Conservation (phyloP, 2,113 vertebrate genomes). For the Pterocles orientalis region DNA sequence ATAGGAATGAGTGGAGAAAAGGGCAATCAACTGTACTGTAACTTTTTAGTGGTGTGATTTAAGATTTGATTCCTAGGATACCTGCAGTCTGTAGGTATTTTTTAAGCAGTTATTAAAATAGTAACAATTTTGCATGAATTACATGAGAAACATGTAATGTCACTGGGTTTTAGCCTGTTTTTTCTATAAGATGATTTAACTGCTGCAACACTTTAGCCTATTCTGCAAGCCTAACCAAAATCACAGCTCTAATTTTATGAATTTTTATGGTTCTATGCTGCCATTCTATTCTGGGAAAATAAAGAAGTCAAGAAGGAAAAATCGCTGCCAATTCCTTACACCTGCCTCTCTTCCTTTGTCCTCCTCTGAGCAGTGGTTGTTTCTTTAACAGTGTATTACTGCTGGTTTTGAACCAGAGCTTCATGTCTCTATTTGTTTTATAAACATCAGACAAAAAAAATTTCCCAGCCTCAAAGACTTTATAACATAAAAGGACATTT, state of each 20-base stretch:
- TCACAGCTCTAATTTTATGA: not conserved
- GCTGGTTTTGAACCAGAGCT: not conserved
- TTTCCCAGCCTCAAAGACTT: not conserved
- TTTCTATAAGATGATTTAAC: not conserved
- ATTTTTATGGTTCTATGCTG: not conserved
- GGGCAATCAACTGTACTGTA: not conserved
- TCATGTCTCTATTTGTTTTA: not conserved
- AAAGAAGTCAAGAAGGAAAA: not conserved
- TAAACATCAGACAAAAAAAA: not conserved
- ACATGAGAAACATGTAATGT: not conserved
- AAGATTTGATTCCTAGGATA: not conserved
- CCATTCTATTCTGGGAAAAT: not conserved
- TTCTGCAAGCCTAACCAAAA: not conserved
- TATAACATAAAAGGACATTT: not conserved
- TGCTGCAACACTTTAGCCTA: not conserved
- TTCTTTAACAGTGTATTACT: not conserved
- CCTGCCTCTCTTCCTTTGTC: not conserved
- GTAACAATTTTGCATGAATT: not conserved
- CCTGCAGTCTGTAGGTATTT: not conserved
- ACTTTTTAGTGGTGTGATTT: not conserved
- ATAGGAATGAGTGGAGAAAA: not conserved
- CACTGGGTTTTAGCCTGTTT: not conserved
- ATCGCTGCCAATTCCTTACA: fast-evolving
- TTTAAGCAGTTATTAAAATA: not conserved
- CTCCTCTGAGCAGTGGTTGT: not conserved